Percentiles rank a stretch among this genome's conserved stretches.
phyloP scores from a whole-genome alignment of 2,113 vertebrate genomes.

The Cyprinus carpio region DNA sequence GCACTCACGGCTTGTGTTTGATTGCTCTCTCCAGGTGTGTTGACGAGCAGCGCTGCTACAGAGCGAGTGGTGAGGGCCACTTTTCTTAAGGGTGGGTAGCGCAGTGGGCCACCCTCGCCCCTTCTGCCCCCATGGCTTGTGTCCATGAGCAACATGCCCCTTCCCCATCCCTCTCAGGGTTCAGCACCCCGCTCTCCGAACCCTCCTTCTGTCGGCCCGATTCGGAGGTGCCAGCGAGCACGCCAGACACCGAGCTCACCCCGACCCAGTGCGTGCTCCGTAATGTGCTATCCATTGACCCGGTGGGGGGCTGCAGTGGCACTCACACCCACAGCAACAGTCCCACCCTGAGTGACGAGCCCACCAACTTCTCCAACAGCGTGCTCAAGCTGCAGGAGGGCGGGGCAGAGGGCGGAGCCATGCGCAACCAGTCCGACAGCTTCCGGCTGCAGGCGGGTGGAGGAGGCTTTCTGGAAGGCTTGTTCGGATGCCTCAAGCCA shows the following conservation, averaged over 20 bases:
- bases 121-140: conserved; percentile 81
- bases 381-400: conserved; percentile 87
- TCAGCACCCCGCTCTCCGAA: conserved; percentile 83
- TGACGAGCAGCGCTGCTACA: conserved; percentile 28
- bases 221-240: conserved; percentile 86
- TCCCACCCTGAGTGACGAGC: conserved; percentile 84
- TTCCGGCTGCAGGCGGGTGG: conserved; percentile 82
- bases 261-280: conserved; percentile 92
- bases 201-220: conserved; percentile 83
- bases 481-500: conserved; percentile 90
- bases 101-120: conserved; percentile 52
- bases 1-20: neutral
- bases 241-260: conserved; percentile 89
- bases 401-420: conserved; percentile 63
- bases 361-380: conserved; percentile 87
- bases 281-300: conserved; percentile 87
- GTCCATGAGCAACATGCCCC: conserved; percentile 87
- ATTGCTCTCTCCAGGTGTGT: conserved; percentile 36
- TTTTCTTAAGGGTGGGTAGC: conserved; percentile 56
- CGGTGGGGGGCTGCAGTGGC: conserved; percentile 69
- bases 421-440: conserved; percentile 67
- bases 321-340: conserved; percentile 61
- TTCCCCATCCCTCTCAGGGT: conserved; percentile 88
- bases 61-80: conserved; percentile 33
- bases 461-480: conserved; percentile 89